These are phyloP conservation scores for Argopecten irradians DNA, from an alignment of 1,140 invertebrate genomes.

Conservation along the genomic window DNA sequence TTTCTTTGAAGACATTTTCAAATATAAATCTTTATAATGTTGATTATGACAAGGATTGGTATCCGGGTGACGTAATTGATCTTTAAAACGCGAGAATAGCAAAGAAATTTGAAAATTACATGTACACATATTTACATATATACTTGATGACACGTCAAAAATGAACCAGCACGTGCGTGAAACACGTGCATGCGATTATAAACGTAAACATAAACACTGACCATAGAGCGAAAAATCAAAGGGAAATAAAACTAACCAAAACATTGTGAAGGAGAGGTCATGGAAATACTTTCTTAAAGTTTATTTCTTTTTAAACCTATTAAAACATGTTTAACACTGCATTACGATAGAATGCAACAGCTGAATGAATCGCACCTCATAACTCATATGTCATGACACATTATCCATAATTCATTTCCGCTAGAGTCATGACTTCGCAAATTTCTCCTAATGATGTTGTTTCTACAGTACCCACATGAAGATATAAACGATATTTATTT, in stretches of 20 bases:
- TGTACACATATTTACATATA: neutral
- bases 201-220: no score
- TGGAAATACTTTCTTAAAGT: neutral
- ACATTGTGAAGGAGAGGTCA: neutral
- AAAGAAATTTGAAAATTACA: neutral
- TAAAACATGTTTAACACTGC: neutral
- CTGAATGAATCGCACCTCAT: neutral
- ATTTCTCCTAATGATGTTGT: neutral
- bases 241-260: neutral
- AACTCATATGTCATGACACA: neutral
- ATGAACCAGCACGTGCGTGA: neutral
- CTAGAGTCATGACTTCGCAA: neutral
- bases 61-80: neutral
- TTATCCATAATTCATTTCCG: neutral
- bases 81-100: neutral
- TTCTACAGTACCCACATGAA: no score
- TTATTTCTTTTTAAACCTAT: neutral
- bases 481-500: neutral
- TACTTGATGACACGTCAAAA: neutral
- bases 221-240: neutral
- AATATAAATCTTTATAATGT: no score
- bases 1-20: neutral
- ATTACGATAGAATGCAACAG: neutral
- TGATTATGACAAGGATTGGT: neutral
- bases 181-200: no score